A percentile compares a stretch with the other conserved stretches of the same genome.
Conservation (phyloP, 2,113 vertebrate genomes). For the Ellobius talpinus region DNA sequence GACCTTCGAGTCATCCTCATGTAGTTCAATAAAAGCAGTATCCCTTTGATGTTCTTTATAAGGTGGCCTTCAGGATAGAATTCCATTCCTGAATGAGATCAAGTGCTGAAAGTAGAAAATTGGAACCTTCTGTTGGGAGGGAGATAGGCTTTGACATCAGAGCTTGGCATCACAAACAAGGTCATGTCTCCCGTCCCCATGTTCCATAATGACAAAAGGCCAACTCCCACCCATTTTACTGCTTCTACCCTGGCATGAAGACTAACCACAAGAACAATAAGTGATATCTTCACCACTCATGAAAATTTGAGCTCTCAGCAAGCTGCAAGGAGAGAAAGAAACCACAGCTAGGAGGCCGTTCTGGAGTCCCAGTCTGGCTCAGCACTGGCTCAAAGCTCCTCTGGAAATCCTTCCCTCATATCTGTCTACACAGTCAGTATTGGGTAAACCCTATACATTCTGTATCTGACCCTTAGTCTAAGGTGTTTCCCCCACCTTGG, state of each 20-base stretch:
- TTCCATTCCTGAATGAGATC: conserved; percentile 41
- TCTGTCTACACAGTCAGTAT: not conserved
- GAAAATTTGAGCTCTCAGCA: not conserved
- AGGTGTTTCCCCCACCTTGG: not conserved
- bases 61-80: not conserved
- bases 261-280: not conserved
- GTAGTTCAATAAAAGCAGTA: not conserved
- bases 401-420: not conserved
- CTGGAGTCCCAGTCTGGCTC: not conserved
- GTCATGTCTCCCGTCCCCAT: not conserved
- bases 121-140: conserved; percentile 32
- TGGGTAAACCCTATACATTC: not conserved
- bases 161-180: not conserved
- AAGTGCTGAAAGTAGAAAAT: conserved; percentile 47
- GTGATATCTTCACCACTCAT: not conserved
- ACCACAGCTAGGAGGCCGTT: not conserved
- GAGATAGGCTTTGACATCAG: not conserved
- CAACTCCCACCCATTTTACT: not conserved
- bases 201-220: not conserved
- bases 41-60: conserved; percentile 13
- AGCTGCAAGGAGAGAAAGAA: not conserved
- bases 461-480: not conserved
- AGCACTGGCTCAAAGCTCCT: not conserved
- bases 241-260: not conserved
- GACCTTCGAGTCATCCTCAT: not conserved